phyloP scores from a whole-genome alignment of 2,113 vertebrate genomes.

The Chionis minor region DNA sequence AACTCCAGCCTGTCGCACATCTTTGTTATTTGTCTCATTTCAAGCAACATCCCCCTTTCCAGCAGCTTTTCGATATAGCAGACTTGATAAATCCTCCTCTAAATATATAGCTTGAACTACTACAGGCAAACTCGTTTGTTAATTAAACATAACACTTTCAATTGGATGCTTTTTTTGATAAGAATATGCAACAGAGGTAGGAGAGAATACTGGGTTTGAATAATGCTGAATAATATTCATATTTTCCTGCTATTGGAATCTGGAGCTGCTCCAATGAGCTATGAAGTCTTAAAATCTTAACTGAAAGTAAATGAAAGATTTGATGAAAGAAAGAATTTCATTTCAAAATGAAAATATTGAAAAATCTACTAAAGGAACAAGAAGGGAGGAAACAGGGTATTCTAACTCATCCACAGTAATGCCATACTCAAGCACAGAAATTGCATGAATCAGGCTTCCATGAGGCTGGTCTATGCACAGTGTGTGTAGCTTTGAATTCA shows the following conservation, averaged over 20 bases:
- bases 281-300: constrained; percentile 8
- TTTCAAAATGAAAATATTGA: constrained; percentile 32
- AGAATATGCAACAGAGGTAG: not conserved
- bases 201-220: not conserved
- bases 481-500: not conserved
- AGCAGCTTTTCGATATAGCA: not conserved
- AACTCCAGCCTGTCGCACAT: not conserved
- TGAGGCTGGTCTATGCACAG: not conserved
- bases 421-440: not conserved
- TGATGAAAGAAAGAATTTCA: too few relatives aligned
- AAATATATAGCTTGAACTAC: not conserved
- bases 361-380: not conserved
- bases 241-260: not conserved
- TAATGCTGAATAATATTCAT: constrained; percentile 23
- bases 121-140: not conserved
- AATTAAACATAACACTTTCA: not conserved
- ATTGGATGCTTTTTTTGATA: not conserved
- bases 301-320: constrained; percentile 32
- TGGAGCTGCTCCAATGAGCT: not conserved
- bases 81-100: not conserved
- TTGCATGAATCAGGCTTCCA: not conserved
- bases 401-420: not conserved
- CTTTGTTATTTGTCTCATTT: not conserved
- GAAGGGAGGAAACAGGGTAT: not conserved
- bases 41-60: not conserved